These are phyloP conservation scores for Sepioteuthis lessoniana DNA, from an alignment of 2,888 invertebrate genomes.

Conservation along the genomic window DNA sequence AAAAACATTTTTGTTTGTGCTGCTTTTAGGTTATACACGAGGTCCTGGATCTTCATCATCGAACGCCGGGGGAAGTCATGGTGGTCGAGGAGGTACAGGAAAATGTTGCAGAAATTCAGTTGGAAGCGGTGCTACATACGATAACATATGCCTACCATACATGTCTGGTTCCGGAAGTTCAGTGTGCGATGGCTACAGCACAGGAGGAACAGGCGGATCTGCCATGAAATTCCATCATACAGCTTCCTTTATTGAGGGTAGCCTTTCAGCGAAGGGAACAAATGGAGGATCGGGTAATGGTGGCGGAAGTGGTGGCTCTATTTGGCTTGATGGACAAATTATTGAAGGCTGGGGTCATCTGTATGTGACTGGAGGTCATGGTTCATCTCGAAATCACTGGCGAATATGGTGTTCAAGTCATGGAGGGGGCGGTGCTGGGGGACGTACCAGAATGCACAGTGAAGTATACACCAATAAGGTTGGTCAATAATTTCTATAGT, in stretches of 20 bases:
- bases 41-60: conserved; percentile 60
- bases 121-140: conserved; percentile 52
- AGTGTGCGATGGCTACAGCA: conserved; percentile 52
- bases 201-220: conserved; percentile 57
- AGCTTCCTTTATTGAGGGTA: conserved; percentile 59
- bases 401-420: conserved; percentile 50
- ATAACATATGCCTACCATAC: conserved; percentile 53
- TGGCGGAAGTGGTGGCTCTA: conserved; percentile 64
- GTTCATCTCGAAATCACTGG: neutral
- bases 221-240: conserved; percentile 55
- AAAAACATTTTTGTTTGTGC: neutral
- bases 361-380: conserved; percentile 57
- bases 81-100: conserved; percentile 59
- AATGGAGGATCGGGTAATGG: conserved; percentile 57
- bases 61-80: conserved; percentile 61
- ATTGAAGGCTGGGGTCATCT: conserved; percentile 63
- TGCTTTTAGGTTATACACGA: neutral
- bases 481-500: neutral
- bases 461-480: conserved; percentile 57
- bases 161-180: conserved; percentile 64
- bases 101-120: conserved; percentile 50
- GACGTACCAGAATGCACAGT: conserved; percentile 59
- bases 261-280: conserved; percentile 56
- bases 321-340: conserved; percentile 63
- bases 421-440: conserved; percentile 66